Base-by-base conservation (phyloP, 92 coral and sea anemone genomes). In the Heteractis magnifica region DNA sequence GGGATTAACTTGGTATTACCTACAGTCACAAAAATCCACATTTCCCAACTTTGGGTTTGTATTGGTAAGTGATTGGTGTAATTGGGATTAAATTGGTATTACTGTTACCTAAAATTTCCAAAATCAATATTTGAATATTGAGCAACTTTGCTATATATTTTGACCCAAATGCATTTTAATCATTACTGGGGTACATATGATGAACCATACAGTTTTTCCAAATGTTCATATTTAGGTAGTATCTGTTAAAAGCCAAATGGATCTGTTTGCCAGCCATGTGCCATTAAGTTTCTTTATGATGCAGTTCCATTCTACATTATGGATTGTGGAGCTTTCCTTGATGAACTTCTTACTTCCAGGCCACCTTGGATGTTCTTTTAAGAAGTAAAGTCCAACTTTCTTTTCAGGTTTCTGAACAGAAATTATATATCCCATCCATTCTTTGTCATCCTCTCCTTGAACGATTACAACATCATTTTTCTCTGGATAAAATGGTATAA, bases 281-380 rank as follows among this genome's bases (percentile, higher is more conserved):
- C 91, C 94, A 52, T 77, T 53, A 81, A 87, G 77, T 52, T 76
- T 73, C 70, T 84, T 76, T 56, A 73, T 72, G 13, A 90, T 90
- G 52, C 86, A 62, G 75, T 87, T 87, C 91, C 89, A 90, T 62
- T 84, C 84, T n/a, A 90, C 94, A 53, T 52, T 75, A 81, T 90
- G 91, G 51, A 81, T 16, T 8, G 83, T 88, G 82, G 85, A 84
- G 77, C 86, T 88, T 76, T 84, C 91, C 72, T 77, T 82, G 64
- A 87, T 90, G 72, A 51, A 87, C 56, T 90, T 90, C 53, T 81
- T 84, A n/a, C 91, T 84, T 55, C 84, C 91, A 23, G 89, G 88
- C 91, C 94, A 90, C 59, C 94, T 90, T 75, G 91, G 91, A 84
- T 90, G 94, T 84, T 90, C 82, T 77, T 87, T 90, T 51, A 90